Conservation (phyloP, 2,888 invertebrate species). For the Cremastobaeus sp. region DNA sequence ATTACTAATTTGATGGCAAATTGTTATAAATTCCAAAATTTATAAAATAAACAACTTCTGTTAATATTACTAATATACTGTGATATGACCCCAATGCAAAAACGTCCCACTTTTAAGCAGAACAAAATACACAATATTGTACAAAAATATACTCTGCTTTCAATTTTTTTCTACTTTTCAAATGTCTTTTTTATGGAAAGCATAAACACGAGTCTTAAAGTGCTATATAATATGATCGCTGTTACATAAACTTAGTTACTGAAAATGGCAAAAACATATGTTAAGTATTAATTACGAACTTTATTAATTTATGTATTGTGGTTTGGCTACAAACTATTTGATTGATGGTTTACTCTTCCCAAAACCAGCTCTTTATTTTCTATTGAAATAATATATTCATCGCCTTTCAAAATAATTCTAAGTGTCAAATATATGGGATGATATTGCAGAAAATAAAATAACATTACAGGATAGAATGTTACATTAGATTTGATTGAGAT, state of each 20-base stretch:
- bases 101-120: neutral
- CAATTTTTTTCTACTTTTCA: neutral
- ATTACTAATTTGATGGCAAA: too few species aligned
- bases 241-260: conserved; percentile 3
- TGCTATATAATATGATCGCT: conserved; percentile 1
- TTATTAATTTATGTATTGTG: neutral
- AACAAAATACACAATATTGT: neutral
- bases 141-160: conserved; percentile 4
- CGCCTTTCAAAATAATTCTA: neutral
- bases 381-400: too few species aligned
- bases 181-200: conserved; percentile 5
- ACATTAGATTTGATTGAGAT: conserved; percentile 35
- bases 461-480: conserved; percentile 13
- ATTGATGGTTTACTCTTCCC: neutral
- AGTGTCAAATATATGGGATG: neutral
- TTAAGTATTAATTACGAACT: neutral
- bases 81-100: too few species aligned
- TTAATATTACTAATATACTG: conserved; percentile 46
- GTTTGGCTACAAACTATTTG: neutral
- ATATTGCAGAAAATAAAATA: conserved; percentile 17
- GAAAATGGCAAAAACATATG: neutral
- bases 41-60: too few species aligned
- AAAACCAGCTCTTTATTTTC: too few species aligned
- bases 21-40: too few species aligned
- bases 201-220: neutral